Conservation (phyloP, 2,797 vertebrate species). For the Sylvilagus floridanus region DNA sequence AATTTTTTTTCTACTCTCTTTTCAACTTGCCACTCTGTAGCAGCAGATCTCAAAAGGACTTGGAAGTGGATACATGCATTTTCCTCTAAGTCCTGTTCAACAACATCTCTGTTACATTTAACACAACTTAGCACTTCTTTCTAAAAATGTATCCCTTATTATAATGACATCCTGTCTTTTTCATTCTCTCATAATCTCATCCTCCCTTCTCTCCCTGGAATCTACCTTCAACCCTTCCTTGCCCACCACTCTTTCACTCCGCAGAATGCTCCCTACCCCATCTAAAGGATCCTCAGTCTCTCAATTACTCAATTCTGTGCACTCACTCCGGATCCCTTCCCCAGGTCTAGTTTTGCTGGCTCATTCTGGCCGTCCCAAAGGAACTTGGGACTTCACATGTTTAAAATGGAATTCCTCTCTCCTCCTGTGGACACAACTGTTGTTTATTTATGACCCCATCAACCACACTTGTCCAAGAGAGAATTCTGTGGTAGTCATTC, state of each 20-base stretch:
- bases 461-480: background rate
- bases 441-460: background rate
- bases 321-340: background rate
- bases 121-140: background rate
- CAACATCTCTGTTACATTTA: background rate
- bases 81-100: background rate
- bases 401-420: slow-evolving; percentile 10
- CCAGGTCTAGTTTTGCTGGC: slow-evolving; percentile 4
- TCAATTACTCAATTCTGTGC: background rate
- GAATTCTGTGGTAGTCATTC: background rate
- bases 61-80: background rate
- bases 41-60: slow-evolving; percentile 4
- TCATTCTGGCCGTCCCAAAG: slow-evolving; percentile 23
- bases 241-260: background rate
- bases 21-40: background rate
- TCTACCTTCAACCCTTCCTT: background rate
- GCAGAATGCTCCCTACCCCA: background rate
- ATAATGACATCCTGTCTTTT: background rate
- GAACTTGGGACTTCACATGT: background rate
- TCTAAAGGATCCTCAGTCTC: background rate
- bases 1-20: background rate
- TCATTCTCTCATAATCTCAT: background rate
- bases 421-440: slow-evolving; percentile 9
- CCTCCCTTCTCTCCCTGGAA: background rate
- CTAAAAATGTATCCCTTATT: slow-evolving; percentile 12